These are phyloP conservation scores for Drosophila lacicola DNA, from an alignment of 2,888 invertebrate species.

Conservation along the genomic window DNA sequence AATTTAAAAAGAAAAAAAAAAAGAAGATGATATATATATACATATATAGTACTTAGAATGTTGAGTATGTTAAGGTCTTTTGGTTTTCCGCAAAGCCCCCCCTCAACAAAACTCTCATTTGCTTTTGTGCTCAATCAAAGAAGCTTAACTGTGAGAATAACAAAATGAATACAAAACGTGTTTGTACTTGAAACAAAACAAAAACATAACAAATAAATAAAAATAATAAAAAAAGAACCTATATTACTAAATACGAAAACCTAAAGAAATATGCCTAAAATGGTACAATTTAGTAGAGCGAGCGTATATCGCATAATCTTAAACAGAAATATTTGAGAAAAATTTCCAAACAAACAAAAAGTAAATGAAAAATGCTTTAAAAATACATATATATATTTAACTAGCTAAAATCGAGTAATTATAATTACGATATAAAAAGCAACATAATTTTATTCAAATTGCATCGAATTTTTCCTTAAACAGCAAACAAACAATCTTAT, in stretches of 20 bases:
- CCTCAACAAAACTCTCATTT: constrained; percentile 68
- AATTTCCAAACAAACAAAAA: constrained; percentile 14
- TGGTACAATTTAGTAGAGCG: constrained; percentile 59
- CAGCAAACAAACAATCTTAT: constrained; percentile 72
- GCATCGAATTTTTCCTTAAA: constrained; percentile 78
- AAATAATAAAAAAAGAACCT: constrained; percentile 30
- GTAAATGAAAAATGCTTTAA: constrained; percentile 46
- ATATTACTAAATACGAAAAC: constrained; percentile 48
- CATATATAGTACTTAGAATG: constrained; percentile 36
- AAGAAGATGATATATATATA: constrained; percentile 23
- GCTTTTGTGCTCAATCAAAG: constrained; percentile 85
- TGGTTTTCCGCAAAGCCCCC: constrained; percentile 44
- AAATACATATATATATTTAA: constrained; percentile 24
- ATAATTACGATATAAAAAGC: constrained; percentile 27
- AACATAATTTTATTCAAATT: constrained; percentile 67
- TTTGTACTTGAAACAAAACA: constrained; percentile 46
- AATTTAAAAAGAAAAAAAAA: not conserved
- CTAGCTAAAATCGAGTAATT: constrained; percentile 38
- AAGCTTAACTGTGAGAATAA: constrained; percentile 85
- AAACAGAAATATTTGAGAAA: constrained; percentile 33
- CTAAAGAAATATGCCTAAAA: constrained; percentile 51
- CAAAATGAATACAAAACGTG: constrained; percentile 62
- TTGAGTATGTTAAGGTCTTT: constrained; percentile 52
- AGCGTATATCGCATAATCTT: constrained; percentile 49
- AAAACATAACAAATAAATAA: constrained; percentile 34